phyloP scores from a whole-genome alignment of 2,888 invertebrate species.

The Aradus depressus region DNA sequence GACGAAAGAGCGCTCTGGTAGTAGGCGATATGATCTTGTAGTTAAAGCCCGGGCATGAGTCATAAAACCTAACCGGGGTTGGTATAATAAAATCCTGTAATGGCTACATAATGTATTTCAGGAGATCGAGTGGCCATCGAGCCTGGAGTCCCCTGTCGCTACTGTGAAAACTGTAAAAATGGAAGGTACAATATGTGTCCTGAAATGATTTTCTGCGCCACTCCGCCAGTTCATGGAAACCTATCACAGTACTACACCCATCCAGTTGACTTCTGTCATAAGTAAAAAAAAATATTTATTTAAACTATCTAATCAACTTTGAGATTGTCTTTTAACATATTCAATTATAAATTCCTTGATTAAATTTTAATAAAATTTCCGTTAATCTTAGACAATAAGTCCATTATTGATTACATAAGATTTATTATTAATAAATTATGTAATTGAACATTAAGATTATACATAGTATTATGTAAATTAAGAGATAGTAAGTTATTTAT shows the following conservation, averaged over 20 bases:
- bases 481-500: too few species aligned
- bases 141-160: conserved; percentile 81
- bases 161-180: conserved; percentile 71
- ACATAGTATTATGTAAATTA: too few species aligned
- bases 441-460: too few species aligned
- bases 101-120: conserved; percentile 32
- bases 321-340: not conserved
- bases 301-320: not conserved
- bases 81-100: not conserved
- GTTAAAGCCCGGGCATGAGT: too few species aligned
- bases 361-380: too few species aligned
- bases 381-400: too few species aligned
- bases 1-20: too few species aligned
- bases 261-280: conserved; percentile 78
- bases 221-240: conserved; percentile 86
- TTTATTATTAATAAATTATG: not conserved
- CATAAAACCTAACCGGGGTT: too few species aligned
- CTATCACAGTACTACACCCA: conserved; percentile 78
- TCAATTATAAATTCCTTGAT: too few species aligned
- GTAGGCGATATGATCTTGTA: too few species aligned
- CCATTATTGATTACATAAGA: not conserved
- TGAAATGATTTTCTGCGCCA: conserved; percentile 84
- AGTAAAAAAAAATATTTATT: too few species aligned
- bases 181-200: conserved; percentile 87
- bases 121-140: conserved; percentile 92